Base-by-base conservation (phyloP, 2,797 vertebrate genomes). In the Chaetodon trifasciatus region DNA sequence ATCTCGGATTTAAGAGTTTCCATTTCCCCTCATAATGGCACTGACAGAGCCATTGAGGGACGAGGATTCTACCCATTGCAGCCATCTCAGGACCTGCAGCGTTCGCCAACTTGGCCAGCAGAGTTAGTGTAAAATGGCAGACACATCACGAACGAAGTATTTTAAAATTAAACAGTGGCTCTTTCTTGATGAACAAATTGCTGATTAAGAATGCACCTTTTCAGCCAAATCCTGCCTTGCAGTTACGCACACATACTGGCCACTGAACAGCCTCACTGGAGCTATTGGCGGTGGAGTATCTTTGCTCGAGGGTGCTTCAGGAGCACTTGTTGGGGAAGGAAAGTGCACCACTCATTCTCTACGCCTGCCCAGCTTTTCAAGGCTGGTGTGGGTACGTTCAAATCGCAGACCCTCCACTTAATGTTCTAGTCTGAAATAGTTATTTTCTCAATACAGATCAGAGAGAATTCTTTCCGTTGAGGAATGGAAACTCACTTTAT, bases 1-100 rank as follows among this genome's bases (percentile, higher is more conserved):
- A 90, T 88, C 85, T 85, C 52, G 39, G 47, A 76, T 90, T 88
- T 75, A 83, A 89, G 86, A 90, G 86, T 92, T 91, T 90, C 85
- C 85, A 87, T 90, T 91, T 90, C 89, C 80, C 86, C 86, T 88
- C 83, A 87, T 76, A 89, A 87, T 69, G 74, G 64, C 76, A 78
- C 70, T 49, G 79, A 88, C 81, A 67, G 80, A 69, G 78, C 72
- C 78, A 84, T 64, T 74, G 76, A 89, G 42, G 71, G 84, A 55
- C 52, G 47, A 70, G 74, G 58, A 80, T 80, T 82, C 70, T 80
- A 70, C 69, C 77, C 64, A 24, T 88, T 90, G 83, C 82, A 74
- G 78, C 86, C 72, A 80, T 57, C 78, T 79, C 68, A 67, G 79
- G 44, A 63, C 66, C 68, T 2, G 21, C 46, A 66, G 46, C 23